These are phyloP conservation scores for human DNA, from an alignment of 2,113 vertebrate species.

Conservation along the genomic window DNA sequence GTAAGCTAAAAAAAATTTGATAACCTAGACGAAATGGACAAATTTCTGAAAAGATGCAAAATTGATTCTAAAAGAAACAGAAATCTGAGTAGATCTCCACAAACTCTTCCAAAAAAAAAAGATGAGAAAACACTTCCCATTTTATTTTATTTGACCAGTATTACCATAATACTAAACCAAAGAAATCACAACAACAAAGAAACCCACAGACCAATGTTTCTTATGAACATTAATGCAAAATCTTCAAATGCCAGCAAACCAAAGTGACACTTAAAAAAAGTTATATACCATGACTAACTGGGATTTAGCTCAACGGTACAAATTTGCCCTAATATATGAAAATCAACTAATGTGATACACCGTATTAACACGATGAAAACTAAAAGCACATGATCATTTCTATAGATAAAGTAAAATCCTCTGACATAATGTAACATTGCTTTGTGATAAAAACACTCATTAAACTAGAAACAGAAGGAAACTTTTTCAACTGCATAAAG, in stretches of 20 bases:
- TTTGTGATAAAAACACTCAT: not conserved
- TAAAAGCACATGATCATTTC: not conserved
- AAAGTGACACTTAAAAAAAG: not conserved
- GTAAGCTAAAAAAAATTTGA: not conserved
- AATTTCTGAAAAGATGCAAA: not conserved
- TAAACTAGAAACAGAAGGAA: not conserved
- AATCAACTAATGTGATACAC: not conserved
- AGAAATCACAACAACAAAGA: not conserved
- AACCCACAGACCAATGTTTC: not conserved
- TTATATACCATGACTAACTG: not conserved
- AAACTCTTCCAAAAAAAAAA: not conserved
- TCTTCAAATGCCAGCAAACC: not conserved
- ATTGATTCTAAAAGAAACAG: not conserved
- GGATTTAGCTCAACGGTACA: not conserved
- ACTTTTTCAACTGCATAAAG: not conserved
- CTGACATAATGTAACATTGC: not conserved
- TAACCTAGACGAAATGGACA: not conserved
- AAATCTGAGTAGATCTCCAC: not conserved
- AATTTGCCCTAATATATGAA: not conserved
- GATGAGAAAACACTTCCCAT: not conserved
- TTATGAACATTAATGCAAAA: not conserved
- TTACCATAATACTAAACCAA: not conserved
- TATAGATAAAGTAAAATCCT: not conserved
- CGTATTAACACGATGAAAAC: not conserved
- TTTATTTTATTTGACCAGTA: not conserved